A percentile compares a stretch with the other conserved stretches of the same genome.
Evolutionary conservation across 2,797 vertebrate species (phyloP).

Genomic region (Chaunax sp.): DNA sequence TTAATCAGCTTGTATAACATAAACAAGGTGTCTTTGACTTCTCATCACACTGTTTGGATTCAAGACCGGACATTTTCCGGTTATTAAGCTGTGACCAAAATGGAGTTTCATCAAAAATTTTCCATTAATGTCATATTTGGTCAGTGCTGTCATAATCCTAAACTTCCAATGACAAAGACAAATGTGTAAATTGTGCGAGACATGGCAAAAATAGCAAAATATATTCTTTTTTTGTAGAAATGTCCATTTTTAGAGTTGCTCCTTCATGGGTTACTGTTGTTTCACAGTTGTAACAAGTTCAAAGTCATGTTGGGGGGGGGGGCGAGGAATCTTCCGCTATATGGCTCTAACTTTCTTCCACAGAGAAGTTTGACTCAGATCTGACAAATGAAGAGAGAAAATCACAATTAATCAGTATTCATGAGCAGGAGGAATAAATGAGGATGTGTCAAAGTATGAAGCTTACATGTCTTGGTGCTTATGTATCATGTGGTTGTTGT

Average conservation of each 20-base stretch:
- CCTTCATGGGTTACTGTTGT: conserved; percentile 31
- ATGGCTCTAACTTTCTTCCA: conserved; percentile 74
- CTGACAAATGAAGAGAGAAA: conserved; percentile 55
- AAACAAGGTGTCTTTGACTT: conserved; percentile 12
- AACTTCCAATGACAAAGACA: conserved; percentile 6
- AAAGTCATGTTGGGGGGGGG: conserved; percentile 2
- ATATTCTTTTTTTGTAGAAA: not conserved
- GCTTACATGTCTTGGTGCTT: conserved; percentile 78
- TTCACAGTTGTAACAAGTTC: conserved; percentile 33
- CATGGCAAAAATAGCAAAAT: conserved; percentile 4
- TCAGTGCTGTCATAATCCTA: not conserved
- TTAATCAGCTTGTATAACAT: conserved; percentile 12
- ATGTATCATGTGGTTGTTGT: conserved; percentile 81
- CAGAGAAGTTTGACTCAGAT: conserved; percentile 78
- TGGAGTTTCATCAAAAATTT: conserved; percentile 4
- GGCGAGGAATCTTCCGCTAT: not conserved
- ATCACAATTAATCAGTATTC: conserved; percentile 1
- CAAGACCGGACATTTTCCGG: not conserved
- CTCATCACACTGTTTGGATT: conserved; percentile 8
- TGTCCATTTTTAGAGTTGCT: not conserved
- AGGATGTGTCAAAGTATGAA: not conserved
- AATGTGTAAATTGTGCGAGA: not conserved
- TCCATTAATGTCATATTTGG: not conserved
- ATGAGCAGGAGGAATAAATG: too few species aligned
- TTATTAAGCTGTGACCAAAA: not conserved